Conservation (phyloP, 2,797 vertebrate species). For the Onychomys leucogaster region DNA sequence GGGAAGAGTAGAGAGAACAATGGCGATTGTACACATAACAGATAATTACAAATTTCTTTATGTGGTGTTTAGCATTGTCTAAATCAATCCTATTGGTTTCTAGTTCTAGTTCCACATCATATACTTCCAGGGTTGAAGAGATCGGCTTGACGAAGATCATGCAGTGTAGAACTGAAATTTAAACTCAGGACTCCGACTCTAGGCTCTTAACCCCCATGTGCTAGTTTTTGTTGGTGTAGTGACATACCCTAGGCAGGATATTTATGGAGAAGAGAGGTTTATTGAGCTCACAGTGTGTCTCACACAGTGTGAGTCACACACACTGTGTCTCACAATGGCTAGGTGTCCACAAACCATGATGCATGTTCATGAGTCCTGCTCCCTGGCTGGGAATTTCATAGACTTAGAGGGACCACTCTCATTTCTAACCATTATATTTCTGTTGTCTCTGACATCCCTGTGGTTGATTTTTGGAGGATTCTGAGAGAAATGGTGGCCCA, state of each 20-base stretch:
- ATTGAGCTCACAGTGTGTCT: background rate
- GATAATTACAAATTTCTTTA: background rate
- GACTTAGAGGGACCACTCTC: background rate
- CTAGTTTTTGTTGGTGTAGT: background rate
- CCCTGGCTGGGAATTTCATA: background rate
- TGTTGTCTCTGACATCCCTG: background rate
- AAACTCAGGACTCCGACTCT: background rate
- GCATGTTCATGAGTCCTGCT: background rate
- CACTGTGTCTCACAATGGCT: background rate
- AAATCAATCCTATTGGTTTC: background rate
- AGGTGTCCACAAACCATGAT: background rate
- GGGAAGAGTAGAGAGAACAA: background rate
- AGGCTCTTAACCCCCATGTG: background rate
- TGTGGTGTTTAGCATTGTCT: background rate
- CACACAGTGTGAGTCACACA: too few relatives aligned
- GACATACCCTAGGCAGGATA: background rate
- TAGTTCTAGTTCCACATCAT: background rate
- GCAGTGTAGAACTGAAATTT: background rate
- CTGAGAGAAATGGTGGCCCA: background rate
- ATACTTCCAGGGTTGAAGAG: background rate
- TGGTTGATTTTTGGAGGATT: background rate
- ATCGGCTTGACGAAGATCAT: background rate
- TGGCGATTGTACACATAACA: background rate
- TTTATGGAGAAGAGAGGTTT: background rate
- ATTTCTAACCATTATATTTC: background rate